phyloP scores from a whole-genome alignment of 2,113 vertebrate species.

The Strix aluco region DNA sequence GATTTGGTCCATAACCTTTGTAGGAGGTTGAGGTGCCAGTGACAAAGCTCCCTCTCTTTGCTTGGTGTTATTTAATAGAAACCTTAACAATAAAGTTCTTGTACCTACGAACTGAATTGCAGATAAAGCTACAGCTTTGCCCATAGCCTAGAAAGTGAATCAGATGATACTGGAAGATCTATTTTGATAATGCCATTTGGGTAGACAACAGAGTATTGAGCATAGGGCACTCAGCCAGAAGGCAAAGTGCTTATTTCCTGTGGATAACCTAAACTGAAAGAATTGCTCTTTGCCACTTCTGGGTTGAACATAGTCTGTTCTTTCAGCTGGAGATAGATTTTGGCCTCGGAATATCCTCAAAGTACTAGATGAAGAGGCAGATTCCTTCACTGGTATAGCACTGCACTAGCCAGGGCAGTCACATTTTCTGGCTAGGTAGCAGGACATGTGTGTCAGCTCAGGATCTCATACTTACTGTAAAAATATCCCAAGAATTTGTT shows the following conservation, averaged over 20 bases:
- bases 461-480: neutral
- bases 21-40: neutral
- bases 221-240: neutral
- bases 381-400: neutral
- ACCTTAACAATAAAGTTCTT: neutral
- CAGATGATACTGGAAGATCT: neutral
- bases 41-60: neutral
- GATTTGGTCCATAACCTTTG: neutral
- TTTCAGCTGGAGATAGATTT: neutral
- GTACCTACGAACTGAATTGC: neutral
- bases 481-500: conserved; percentile 28
- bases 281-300: neutral
- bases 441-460: neutral
- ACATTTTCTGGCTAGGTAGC: neutral
- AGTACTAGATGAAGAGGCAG: neutral
- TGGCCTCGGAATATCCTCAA: neutral
- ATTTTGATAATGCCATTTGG: neutral
- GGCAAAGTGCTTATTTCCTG: neutral
- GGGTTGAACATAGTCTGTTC: neutral
- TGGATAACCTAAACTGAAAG: neutral
- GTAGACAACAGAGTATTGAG: neutral
- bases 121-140: neutral
- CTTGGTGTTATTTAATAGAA: neutral
- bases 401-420: neutral
- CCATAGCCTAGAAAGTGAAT: neutral